Base-by-base conservation (phyloP, 1,140 invertebrate genomes). In the Anagrus nilaparvatae region DNA sequence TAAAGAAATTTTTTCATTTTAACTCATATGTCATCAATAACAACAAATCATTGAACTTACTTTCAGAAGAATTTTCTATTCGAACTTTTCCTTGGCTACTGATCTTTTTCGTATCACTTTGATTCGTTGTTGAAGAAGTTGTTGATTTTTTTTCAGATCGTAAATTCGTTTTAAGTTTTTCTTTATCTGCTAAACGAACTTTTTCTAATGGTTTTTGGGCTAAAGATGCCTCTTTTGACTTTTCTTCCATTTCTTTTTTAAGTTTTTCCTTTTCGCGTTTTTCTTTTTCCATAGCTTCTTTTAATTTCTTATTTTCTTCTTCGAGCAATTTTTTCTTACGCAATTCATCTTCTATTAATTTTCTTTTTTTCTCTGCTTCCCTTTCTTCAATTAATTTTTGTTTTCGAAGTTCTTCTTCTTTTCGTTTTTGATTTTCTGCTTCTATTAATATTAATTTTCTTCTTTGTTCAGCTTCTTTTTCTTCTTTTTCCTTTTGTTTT, bases 141-240 rank as follows among this genome's bases (percentile, higher is more conserved):
- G 36, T 48, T 44, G 46, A 18, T 44, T 48, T 48, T 41, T 50
- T 48, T 41, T 43, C 3, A 1, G 9, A n/a, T 28, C 16, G 32
- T 39, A 40, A 43, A 46, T 52, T 53, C 41, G 45, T 41, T 44
- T 49, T 39, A 2, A 24, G 41, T 51, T 55, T 69, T 34, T 55
- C 61, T 36, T 69, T 70, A 54, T 61, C 57, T 12, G 51, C 67
- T 49, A 42, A 56, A 49, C 54, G 59, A n/a, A 59, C 59, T 49
- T 63, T 63, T 39, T 65, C 58, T 2, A 63, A 45, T 34, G 65
- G 60, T 33, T 43, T 41, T 9, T 48, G 28, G 7, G 43, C 24
- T 4, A 32, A 29, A 21, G 21, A n/a, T 14, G 10, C 20, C 20
- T 40, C 28, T n/a, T 48, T 31, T 8, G 34, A 37, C 36, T 45